Evolutionary conservation across 2,888 invertebrate species (phyloP), one percentile per base, ranked within the genome.

Genomic region (Rhagonycha lutea): DNA sequence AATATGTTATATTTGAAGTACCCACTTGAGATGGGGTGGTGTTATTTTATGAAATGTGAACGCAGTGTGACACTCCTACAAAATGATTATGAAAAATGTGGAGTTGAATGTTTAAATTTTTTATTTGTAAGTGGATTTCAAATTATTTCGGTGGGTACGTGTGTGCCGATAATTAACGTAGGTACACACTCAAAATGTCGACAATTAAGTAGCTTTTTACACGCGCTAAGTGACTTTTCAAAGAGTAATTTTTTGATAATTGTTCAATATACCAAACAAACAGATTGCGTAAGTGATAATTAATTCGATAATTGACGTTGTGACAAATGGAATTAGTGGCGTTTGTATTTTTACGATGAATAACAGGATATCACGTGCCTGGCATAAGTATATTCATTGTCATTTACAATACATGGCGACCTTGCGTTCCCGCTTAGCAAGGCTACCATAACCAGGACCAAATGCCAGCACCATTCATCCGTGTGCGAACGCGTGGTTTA

Each of bases 281-380:
- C 61, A 73, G 74, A 69, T 74, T 74, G 74, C 74, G 74, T 74
- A 74, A 74, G 61, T 61, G 32, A 70, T 70, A 74, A 74, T 70
- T 70, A 70, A 74, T 74, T 70, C 24, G 70, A 74, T 74, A 74
- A 74, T 74, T 74, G 70, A 67, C 24, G 65, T 61, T 69, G 73
- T 73, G 69, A 69, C 68, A 71, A 28, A 32, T 70, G 28, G 69
- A 68, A 73, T 76, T 76, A 76, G 63, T 71, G 63, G 23, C 60
- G 68, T 69, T 76, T 73, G 65, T 71, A 68, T 73, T 76, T 76
- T 76, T 73, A 73, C 70, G 70, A 70, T 68, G 70, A 72, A 73
- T 68, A 76, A 76, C 76, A 73, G 76, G 76, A 76, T 73, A 73
- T 77, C 77, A 77, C 77, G 77, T 77, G 77, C 74, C 72, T 68